Evolutionary conservation across 2,113 vertebrate species (phyloP), one percentile per base, ranked within the genome.

Genomic region (Channa maculata): DNA sequence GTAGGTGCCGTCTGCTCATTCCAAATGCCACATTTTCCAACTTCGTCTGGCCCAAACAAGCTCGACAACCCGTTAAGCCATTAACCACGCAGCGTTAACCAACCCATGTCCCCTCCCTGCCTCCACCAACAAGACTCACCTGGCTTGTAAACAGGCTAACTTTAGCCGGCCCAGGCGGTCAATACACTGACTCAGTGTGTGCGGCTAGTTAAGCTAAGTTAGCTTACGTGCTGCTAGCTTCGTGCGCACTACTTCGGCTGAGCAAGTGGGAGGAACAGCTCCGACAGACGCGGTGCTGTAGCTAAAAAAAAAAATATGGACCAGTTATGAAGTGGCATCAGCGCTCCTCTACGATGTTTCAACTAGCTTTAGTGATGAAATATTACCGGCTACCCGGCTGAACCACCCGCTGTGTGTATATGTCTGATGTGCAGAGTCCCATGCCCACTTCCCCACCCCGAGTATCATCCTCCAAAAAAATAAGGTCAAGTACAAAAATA

Each of bases 401-500:
- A 45, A 60, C 13, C 33, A 14, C 36, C 41, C 52, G 10, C 11
- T 2, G 24, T 7, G 67, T n/a, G 6, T 5, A 6, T 24, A 1
- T 10, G 5, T 1, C 37, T 6, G 0, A 50, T 62, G 58, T 62
- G 8, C 4, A 15, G 33, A 50, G 58, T 53, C n/a, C 2, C 34
- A n/a, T 36, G 44, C 59, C 65, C 66, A 33, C 67, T 41, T 66
- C 75, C 64, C 41, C 69, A 80, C 64, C 71, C 49, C 0, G 39
- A 10, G 9, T 8, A 39, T 50, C 68, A 74, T 51, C 50, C 65
- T 58, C 57, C 68, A 24, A 53, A 74, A 36, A 83, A 90, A 87
- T 86, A 90, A 91, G 88, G 90, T 92, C 87, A 89, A 77, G 61
- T 77, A 75, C 58, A 69, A 82, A 79, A 71, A 64, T 36, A 55